phyloP scores from a whole-genome alignment of 2,113 vertebrate genomes.

The Entomyzon cyanotis region DNA sequence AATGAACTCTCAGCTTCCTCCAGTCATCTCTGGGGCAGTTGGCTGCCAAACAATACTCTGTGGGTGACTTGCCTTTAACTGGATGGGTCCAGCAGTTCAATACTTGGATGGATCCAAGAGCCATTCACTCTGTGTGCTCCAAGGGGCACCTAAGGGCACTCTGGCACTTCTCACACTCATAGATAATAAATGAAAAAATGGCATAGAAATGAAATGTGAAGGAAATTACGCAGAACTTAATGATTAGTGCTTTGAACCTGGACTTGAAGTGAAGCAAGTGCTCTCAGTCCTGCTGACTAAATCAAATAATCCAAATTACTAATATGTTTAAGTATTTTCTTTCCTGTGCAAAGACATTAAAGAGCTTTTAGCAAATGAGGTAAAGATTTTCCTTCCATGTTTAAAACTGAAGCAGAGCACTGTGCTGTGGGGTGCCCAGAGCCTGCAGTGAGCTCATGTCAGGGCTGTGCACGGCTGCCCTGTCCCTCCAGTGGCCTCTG shows the following conservation, averaged over 20 bases:
- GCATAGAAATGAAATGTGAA: background rate
- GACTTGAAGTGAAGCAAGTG: background rate
- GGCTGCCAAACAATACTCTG: background rate
- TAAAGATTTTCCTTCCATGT: background rate
- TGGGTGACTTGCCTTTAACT: background rate
- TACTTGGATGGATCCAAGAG: background rate
- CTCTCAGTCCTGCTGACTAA: slow-evolving; percentile 15
- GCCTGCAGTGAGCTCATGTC: background rate
- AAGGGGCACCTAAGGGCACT: background rate
- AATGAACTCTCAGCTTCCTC: background rate
- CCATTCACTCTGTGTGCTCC: rapidly evolving
- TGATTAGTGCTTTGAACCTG: background rate
- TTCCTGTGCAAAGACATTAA: background rate
- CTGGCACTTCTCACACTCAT: background rate
- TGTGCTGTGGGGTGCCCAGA: background rate
- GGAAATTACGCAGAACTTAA: background rate
- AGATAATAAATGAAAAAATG: background rate
- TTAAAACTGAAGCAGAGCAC: background rate
- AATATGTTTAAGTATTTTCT: background rate
- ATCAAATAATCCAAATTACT: slow-evolving; percentile 3
- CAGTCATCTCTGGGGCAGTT: rapidly evolving
- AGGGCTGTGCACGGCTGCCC: rapidly evolving
- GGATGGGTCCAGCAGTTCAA: background rate
- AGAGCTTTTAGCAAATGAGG: slow-evolving; percentile 43
- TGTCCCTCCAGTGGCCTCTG: rapidly evolving